Base-by-base conservation (phyloP, 1,140 invertebrate species). In the Planococcus citri region DNA sequence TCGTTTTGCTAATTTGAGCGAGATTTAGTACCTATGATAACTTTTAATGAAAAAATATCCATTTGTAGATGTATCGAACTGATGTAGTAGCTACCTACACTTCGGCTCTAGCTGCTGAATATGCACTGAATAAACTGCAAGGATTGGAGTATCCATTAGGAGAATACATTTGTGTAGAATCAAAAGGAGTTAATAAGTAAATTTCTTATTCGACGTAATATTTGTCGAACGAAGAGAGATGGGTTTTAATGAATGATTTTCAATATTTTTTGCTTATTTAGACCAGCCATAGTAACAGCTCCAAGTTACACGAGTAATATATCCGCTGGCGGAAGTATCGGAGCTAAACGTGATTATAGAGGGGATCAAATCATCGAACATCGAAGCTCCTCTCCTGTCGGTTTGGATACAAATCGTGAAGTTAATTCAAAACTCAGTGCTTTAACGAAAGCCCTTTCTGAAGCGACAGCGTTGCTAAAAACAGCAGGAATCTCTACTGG, bases 101-200 rank as follows among this genome's bases (percentile, higher is more conserved):
- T 58, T 87, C 84, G 76, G 82, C 86, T 0, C 87, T 88, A 76
- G 86, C 88, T 72, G 90, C 90, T 1, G 83, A 86, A 0, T 91
- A 92, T 79, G 91, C 85, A 6, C 82, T 84, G 73, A 89, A 92
- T 74, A 93, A 93, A 77, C 81, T 94, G 25, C 87, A 92, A 78
- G 89, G 88, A 0, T 89, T 94, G 77, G 91, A 94, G 78, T 94
- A 92, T 80, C 91, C 91, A 0, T 87, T 87, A 29, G 90, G 91
- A 17, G 86, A 88, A 72, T 81, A 87, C 37, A 82, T 93, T 71
- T 87, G 89, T 20, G 25, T 64, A 3, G 60, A 64, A 25, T 64
- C 60, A 64, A 64, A 64, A 64, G 25, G 21, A 12, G 2, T 27
- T 24, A 64, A 64, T 20, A 64, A 64, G 60, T 64, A 64, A 64